Evolutionary conservation across 1,140 invertebrate genomes (phyloP).

Genomic region (Brachionus sp.): DNA sequence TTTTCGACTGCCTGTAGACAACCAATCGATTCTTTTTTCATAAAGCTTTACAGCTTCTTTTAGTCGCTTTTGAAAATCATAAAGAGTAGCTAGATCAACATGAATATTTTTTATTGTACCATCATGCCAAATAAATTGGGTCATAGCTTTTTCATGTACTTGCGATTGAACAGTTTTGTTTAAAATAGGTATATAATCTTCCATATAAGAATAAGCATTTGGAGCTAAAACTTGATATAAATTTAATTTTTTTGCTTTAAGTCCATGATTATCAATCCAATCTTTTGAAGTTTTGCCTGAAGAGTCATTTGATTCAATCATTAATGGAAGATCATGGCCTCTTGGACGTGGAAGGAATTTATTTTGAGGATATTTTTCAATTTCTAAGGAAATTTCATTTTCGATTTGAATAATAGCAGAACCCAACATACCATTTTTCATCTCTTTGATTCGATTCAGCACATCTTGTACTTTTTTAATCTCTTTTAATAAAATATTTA

Average conservation of each 20-base stretch:
- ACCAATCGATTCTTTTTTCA: slow-evolving; percentile 58
- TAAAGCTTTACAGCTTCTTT: slow-evolving; percentile 55
- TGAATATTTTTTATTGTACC: slow-evolving; percentile 59
- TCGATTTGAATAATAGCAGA: slow-evolving; percentile 57
- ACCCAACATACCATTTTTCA: slow-evolving; percentile 59
- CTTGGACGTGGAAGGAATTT: slow-evolving; percentile 57
- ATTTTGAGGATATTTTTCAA: slow-evolving; percentile 57
- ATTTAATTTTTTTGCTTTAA: slow-evolving; percentile 58
- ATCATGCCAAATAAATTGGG: slow-evolving; percentile 60
- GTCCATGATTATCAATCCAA: slow-evolving; percentile 57
- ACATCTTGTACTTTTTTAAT: slow-evolving; percentile 64
- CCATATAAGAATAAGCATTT: slow-evolving; percentile 58
- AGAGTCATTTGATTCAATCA: slow-evolving; percentile 55
- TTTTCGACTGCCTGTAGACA: slow-evolving; percentile 55
- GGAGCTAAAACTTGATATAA: slow-evolving; percentile 58
- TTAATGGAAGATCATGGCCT: slow-evolving; percentile 57
- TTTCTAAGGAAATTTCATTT: slow-evolving; percentile 58
- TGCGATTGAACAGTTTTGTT: slow-evolving; percentile 60
- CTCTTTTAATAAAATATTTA: slow-evolving; percentile 56
- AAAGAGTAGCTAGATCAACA: slow-evolving; percentile 58
- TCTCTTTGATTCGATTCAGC: slow-evolving; percentile 77
- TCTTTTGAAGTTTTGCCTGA: slow-evolving; percentile 51
- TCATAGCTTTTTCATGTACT: slow-evolving; percentile 59
- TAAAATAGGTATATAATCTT: slow-evolving; percentile 59
- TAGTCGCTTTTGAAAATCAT: slow-evolving; percentile 60